Conservation (phyloP, 2,797 vertebrate species). For the Dermochelys coriacea region DNA sequence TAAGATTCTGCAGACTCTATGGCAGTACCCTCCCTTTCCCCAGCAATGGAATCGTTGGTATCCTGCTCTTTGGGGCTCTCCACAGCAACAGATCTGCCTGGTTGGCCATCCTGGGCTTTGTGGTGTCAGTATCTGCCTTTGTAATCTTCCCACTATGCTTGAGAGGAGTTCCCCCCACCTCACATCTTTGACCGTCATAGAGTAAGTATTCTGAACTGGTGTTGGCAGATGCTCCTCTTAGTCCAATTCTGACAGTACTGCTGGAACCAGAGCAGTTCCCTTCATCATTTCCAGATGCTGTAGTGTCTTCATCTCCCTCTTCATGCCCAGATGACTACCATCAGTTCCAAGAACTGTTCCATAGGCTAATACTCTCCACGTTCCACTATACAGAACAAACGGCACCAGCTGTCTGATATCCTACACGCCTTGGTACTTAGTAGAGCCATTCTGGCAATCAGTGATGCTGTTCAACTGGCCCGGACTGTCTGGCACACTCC, state of each 20-base stretch:
- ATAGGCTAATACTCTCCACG: background rate
- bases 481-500: no score
- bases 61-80: no score
- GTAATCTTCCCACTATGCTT: background rate
- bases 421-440: background rate
- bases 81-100: background rate
- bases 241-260: background rate
- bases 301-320: background rate
- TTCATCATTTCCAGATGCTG: no score
- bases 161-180: background rate
- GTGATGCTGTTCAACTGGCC: no score
- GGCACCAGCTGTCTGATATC: background rate
- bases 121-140: background rate
- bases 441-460: no score
- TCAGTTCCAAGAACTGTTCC: background rate
- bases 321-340: rapidly evolving
- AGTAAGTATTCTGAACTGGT: background rate
- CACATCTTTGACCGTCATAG: background rate
- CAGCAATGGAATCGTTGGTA: no score
- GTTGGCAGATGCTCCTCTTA: background rate
- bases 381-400: background rate
- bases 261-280: background rate
- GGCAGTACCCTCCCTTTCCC: no score
- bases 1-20: no score
- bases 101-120: background rate